phyloP scores from a whole-genome alignment of 2,888 invertebrate genomes.

The Parnassius apollo region DNA sequence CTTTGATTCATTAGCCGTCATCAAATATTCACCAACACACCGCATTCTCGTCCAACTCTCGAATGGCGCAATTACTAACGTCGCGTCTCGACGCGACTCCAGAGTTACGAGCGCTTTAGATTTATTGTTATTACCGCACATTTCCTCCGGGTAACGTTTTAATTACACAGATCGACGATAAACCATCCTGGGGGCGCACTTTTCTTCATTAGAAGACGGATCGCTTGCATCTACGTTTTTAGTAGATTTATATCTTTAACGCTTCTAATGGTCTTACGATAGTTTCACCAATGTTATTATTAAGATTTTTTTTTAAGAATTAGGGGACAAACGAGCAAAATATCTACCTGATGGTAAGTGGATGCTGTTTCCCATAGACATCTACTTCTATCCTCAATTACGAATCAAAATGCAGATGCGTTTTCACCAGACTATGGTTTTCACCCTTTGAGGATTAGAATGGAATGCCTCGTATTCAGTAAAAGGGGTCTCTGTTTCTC shows the following conservation, averaged over 20 bases:
- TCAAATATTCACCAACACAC: conserved; percentile 53
- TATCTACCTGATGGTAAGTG: too few relatives aligned
- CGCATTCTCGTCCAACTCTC: conserved; percentile 47
- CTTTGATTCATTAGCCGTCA: conserved; percentile 54
- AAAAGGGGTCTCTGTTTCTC: too few relatives aligned
- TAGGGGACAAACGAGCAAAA: too few relatives aligned
- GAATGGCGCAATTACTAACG: conserved; percentile 51
- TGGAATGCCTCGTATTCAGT: too few relatives aligned
- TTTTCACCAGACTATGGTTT: too few relatives aligned
- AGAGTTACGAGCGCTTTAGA: conserved; percentile 58
- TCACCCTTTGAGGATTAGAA: too few relatives aligned
- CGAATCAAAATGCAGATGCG: too few relatives aligned
- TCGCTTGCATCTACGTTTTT: conserved; percentile 53
- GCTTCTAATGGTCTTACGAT: conserved; percentile 55
- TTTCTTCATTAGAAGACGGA: conserved; percentile 80
- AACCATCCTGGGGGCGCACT: conserved; percentile 78
- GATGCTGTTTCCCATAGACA: too few relatives aligned
- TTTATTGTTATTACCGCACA: conserved; percentile 79
- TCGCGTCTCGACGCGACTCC: conserved; percentile 47
- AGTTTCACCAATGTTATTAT: conserved; percentile 30
- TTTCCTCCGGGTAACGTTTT: conserved; percentile 81
- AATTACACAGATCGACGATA: conserved; percentile 81
- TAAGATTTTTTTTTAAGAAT: too few relatives aligned
- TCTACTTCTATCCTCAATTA: too few relatives aligned
- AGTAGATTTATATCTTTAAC: conserved; percentile 59